A percentile compares a stretch with the other conserved stretches of the same genome.
Evolutionary conservation across 2,797 vertebrate genomes (phyloP).

Genomic region (Erithacus rubecula): DNA sequence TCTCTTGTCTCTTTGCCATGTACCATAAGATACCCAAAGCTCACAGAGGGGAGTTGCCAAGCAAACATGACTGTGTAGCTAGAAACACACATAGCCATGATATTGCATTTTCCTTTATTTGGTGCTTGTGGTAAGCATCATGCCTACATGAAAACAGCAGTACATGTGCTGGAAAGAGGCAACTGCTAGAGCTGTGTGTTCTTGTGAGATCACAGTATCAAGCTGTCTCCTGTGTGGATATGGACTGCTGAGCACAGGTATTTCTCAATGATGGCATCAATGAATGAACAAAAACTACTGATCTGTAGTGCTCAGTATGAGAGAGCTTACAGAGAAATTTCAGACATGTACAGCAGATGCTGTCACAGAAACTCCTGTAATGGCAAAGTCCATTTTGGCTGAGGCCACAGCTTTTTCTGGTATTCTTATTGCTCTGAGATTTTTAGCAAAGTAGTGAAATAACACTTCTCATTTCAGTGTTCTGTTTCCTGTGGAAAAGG

Average conservation of each 20-base stretch:
- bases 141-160: background rate
- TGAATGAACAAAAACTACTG: background rate
- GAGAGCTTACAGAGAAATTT: background rate
- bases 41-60: background rate
- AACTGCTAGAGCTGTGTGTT: background rate
- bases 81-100: background rate
- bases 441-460: background rate
- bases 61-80: background rate
- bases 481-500: conserved; percentile 93
- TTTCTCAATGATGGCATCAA: background rate
- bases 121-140: background rate
- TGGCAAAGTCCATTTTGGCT: background rate
- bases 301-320: background rate
- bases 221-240: background rate
- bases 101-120: background rate
- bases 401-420: background rate
- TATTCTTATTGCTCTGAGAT: background rate
- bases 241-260: background rate
- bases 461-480: conserved; percentile 77
- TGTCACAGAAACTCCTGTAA: background rate
- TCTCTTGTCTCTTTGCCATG: background rate
- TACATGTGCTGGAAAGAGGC: background rate
- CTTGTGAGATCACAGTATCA: background rate
- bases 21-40: background rate
- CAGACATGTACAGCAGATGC: fast-evolving